Conservation (phyloP, 2,888 invertebrate genomes). For the Synergus itoensis region DNA sequence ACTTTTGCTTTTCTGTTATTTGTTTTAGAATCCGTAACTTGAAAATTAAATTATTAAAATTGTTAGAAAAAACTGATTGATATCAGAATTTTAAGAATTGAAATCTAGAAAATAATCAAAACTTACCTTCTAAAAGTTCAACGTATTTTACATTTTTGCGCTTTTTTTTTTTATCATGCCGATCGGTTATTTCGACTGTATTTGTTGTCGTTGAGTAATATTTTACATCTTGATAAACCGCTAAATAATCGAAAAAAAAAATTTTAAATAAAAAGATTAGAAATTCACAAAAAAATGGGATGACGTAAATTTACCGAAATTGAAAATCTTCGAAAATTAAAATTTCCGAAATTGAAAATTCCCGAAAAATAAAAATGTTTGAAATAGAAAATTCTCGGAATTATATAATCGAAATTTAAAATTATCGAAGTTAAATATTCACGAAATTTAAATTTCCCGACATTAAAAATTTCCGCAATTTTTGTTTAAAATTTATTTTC, state of each 20-base stretch:
- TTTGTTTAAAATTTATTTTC: no score
- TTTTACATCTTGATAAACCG: conserved; percentile 8
- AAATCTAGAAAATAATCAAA: neutral
- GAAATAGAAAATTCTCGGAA: no score
- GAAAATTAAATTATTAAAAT: neutral
- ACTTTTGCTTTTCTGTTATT: neutral
- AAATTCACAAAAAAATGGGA: neutral
- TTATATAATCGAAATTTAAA: no score
- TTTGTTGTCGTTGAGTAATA: conserved; percentile 13
- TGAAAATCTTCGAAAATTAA: no score
- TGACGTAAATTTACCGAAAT: no score
- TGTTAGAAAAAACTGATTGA: neutral
- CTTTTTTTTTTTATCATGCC: neutral
- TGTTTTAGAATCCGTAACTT: conserved; percentile 2
- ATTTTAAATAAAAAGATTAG: neutral
- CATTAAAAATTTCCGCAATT: no score
- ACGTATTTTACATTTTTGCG: conserved; percentile 5
- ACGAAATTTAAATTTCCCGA: no score
- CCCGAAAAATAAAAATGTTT: no score
- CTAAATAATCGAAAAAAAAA: neutral
- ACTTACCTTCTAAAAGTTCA: conserved; percentile 26
- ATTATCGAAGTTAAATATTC: no score
- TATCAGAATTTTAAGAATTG: neutral
- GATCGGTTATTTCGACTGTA: neutral
- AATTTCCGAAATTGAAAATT: no score